phyloP scores from a whole-genome alignment of 2,113 vertebrate species.

The Atlantisia rogersi region DNA sequence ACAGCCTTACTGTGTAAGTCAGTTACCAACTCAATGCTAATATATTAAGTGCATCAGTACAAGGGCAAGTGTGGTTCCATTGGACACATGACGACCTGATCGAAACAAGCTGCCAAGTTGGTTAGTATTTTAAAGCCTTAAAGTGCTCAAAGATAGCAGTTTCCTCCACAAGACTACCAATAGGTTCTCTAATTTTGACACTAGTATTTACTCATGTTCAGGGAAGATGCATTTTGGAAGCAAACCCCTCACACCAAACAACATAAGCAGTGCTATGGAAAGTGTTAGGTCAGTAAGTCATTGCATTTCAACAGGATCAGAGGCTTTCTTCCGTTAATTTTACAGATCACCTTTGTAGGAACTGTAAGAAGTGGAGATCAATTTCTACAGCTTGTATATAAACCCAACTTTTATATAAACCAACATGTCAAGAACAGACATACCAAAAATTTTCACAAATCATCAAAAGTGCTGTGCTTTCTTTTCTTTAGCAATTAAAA shows the following conservation, averaged over 20 bases:
- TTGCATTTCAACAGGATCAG: slow-evolving; percentile 61
- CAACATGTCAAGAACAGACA: slow-evolving; percentile 74
- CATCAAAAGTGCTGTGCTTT: slow-evolving; percentile 81
- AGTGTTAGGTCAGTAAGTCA: slow-evolving; percentile 62
- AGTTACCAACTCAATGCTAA: slow-evolving; percentile 60
- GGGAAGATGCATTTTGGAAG: slow-evolving; percentile 68
- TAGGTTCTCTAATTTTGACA: slow-evolving; percentile 61
- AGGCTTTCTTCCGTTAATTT: slow-evolving; percentile 61
- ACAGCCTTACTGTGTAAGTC: slow-evolving; percentile 1
- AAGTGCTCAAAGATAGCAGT: slow-evolving; percentile 74
- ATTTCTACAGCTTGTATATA: slow-evolving; percentile 56
- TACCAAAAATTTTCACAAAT: slow-evolving; percentile 66
- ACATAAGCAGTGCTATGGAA: slow-evolving; percentile 61
- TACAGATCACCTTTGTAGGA: slow-evolving; percentile 57
- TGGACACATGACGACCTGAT: slow-evolving; percentile 58
- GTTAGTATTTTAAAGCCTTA: slow-evolving; percentile 74
- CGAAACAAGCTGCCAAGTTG: slow-evolving; percentile 70
- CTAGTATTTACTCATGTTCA: slow-evolving; percentile 32
- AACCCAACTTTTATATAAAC: slow-evolving; percentile 68
- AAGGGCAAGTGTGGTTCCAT: slow-evolving; percentile 58
- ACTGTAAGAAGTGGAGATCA: slow-evolving; percentile 65
- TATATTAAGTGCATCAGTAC: slow-evolving; percentile 70
- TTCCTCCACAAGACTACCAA: slow-evolving; percentile 67
- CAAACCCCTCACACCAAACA: slow-evolving; percentile 68
- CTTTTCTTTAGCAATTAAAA: slow-evolving; percentile 53